phyloP scores from a whole-genome alignment of 2,888 invertebrate genomes.

The Drosophila quinaria region DNA sequence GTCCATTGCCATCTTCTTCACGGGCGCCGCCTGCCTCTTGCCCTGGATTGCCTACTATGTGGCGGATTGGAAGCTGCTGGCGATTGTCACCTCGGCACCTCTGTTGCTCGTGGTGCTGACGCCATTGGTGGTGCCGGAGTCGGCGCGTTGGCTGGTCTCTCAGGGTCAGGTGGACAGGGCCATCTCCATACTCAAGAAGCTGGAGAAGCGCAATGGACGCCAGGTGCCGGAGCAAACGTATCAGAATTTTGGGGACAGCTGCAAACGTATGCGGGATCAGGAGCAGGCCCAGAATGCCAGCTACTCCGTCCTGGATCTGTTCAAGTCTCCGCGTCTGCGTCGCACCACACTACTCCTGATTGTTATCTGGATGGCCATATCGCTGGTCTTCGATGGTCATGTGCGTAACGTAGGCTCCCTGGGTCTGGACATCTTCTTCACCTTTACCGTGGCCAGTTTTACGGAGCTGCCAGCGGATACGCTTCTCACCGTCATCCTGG shows the following conservation, averaged over 20 bases:
- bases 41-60: conserved; percentile 94
- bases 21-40: conserved; percentile 91
- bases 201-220: conserved; percentile 92
- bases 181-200: conserved; percentile 91
- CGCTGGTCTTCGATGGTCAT: conserved; percentile 94
- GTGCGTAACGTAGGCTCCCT: conserved; percentile 94
- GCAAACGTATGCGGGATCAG: conserved; percentile 89
- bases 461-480: conserved; percentile 95
- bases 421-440: conserved; percentile 93
- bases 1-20: conserved; percentile 96
- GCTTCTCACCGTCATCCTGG: conserved; percentile 90
- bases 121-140: conserved; percentile 93
- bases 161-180: conserved; percentile 94
- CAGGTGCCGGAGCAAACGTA: conserved; percentile 91
- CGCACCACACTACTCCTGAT: conserved; percentile 92
- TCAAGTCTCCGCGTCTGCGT: conserved; percentile 91
- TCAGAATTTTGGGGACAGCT: conserved; percentile 89
- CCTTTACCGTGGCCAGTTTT: conserved; percentile 93
- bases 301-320: conserved; percentile 93
- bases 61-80: conserved; percentile 92
- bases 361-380: conserved; percentile 95
- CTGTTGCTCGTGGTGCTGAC: conserved; percentile 90
- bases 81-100: conserved; percentile 93
- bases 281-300: conserved; percentile 89
- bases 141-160: conserved; percentile 95